These are phyloP conservation scores for Oscheius onirici DNA, from an alignment of 2,888 invertebrate genomes.

Conservation along the genomic window DNA sequence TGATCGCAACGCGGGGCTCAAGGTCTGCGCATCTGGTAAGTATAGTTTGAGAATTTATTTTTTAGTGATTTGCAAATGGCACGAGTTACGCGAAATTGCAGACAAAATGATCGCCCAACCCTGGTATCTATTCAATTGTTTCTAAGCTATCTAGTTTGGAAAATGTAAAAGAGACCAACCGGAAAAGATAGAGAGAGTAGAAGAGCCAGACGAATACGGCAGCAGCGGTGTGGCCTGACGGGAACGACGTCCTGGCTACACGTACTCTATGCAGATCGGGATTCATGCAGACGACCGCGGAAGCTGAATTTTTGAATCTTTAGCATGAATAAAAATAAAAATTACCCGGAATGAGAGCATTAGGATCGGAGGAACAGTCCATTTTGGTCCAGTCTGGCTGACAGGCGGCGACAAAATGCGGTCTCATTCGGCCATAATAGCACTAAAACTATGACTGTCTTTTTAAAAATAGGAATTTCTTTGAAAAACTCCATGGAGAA, in stretches of 20 bases:
- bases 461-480: slow-evolving; percentile 77
- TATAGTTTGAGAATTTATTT: too few species aligned
- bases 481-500: slow-evolving; percentile 58
- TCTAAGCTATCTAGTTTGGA: too few species aligned
- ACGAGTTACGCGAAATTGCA: too few species aligned
- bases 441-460: slow-evolving; percentile 76
- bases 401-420: slow-evolving; percentile 91
- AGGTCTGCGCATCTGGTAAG: too few species aligned
- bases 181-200: slow-evolving; percentile 54
- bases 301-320: slow-evolving; percentile 36
- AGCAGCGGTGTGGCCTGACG: slow-evolving; percentile 70
- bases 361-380: slow-evolving; percentile 47
- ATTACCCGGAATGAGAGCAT: slow-evolving; percentile 31
- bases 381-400: slow-evolving; percentile 76
- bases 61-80: too few species aligned
- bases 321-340: slow-evolving; percentile 7
- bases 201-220: slow-evolving; percentile 65
- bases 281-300: slow-evolving; percentile 47
- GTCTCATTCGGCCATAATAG: slow-evolving; percentile 85
- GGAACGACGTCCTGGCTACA: slow-evolving; percentile 67
- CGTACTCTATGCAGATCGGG: slow-evolving; percentile 53
- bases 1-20: too few species aligned
- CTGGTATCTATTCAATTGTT: too few species aligned
- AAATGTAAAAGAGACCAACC: slow-evolving; percentile 29
- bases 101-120: too few species aligned